phyloP scores from a whole-genome alignment of 1,140 invertebrate species.

The Habropoda laboriosa region DNA sequence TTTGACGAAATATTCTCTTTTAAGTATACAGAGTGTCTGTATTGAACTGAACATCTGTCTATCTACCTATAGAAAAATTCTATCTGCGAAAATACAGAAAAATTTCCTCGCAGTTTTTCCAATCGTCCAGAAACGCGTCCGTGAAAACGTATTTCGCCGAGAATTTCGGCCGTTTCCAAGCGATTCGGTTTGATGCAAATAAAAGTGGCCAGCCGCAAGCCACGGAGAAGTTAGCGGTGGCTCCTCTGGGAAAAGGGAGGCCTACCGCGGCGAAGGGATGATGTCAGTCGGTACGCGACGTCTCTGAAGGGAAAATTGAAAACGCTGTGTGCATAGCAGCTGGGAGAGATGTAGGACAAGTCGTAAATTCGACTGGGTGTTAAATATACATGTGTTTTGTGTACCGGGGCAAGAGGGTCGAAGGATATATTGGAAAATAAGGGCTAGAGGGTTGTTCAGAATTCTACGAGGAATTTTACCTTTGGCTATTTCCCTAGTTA shows the following conservation, averaged over 20 bases:
- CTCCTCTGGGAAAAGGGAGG: not conserved
- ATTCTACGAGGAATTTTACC: not conserved
- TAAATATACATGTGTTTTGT: not conserved
- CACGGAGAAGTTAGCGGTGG: not conserved
- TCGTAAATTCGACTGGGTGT: not conserved
- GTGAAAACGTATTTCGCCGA: not conserved
- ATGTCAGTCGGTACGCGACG: not conserved
- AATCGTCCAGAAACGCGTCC: not conserved
- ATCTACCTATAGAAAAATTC: too few species aligned
- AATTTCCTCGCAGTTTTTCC: not conserved
- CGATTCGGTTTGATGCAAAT: slow-evolving; percentile 30
- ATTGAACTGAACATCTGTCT: too few species aligned
- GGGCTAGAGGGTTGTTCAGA: not conserved
- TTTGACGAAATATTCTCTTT: too few species aligned
- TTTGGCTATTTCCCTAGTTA: not conserved
- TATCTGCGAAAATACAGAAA: too few species aligned
- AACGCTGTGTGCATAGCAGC: slow-evolving; percentile 4
- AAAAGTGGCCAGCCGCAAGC: not conserved
- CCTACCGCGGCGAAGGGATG: not conserved
- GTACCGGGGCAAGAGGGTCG: not conserved
- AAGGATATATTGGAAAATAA: not conserved
- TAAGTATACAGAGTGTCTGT: too few species aligned
- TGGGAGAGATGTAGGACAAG: not conserved
- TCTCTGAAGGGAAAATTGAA: slow-evolving; percentile 14
- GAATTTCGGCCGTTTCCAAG: not conserved